phyloP scores from a whole-genome alignment of 2,888 invertebrate species.

The Hymenopus coronatus region DNA sequence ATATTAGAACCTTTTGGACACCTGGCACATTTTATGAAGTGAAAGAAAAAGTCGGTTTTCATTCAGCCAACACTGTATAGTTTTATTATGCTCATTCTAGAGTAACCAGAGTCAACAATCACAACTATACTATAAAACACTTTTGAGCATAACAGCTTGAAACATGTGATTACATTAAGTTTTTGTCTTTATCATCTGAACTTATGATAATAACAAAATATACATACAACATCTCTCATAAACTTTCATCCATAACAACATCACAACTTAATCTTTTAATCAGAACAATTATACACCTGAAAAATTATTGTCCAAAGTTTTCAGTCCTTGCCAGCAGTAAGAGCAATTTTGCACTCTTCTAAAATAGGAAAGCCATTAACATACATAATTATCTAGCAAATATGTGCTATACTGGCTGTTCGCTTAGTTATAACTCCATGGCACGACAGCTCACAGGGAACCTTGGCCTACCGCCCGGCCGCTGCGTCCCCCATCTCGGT shows the following conservation, averaged over 20 bases:
- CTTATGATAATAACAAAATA: neutral
- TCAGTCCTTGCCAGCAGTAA: slow-evolving; percentile 5
- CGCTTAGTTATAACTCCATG: no score
- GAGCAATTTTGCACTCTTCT: neutral
- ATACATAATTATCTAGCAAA: neutral
- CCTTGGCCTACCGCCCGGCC: no score
- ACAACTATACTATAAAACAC: neutral
- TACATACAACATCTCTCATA: neutral
- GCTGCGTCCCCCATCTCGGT: no score
- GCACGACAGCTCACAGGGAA: no score
- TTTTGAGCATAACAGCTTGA: no score
- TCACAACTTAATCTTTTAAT: neutral
- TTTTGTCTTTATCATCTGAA: neutral
- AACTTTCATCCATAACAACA: neutral
- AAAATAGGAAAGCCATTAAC: neutral
- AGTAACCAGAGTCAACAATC: neutral
- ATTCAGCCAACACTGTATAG: neutral
- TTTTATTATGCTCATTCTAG: neutral
- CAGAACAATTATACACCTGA: neutral
- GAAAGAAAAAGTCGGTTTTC: no score
- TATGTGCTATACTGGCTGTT: no score
- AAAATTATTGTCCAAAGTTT: slow-evolving; percentile 4
- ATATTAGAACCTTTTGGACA: no score
- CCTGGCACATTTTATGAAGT: no score
- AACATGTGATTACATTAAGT: neutral